phyloP scores from a whole-genome alignment of 2,113 vertebrate species.

The Urocolius indicus region DNA sequence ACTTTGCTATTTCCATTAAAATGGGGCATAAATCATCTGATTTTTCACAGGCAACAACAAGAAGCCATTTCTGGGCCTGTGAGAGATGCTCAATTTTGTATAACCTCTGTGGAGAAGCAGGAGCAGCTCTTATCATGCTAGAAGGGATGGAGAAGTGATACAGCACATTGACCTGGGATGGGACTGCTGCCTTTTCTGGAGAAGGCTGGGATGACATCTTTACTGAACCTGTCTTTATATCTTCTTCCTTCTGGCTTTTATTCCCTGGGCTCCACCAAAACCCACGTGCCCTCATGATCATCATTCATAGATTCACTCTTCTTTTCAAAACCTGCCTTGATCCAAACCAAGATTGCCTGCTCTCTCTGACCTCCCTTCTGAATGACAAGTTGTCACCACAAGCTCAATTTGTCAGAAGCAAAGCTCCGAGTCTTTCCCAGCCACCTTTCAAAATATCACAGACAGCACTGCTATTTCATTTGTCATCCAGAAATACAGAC shows the following conservation, averaged over 20 bases:
- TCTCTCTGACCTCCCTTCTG: not conserved
- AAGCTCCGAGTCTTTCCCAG: not conserved
- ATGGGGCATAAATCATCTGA: not conserved
- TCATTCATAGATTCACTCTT: not conserved
- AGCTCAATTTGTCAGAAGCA: not conserved
- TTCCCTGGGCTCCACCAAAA: not conserved
- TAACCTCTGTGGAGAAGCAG: fast-evolving
- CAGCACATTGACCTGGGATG: not conserved
- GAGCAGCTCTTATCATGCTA: not conserved
- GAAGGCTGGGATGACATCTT: not conserved
- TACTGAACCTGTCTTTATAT: not conserved
- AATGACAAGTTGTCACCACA: not conserved
- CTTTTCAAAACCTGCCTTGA: not conserved
- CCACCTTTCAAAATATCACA: not conserved
- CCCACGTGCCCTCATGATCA: fast-evolving
- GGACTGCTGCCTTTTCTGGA: not conserved
- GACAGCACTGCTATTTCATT: not conserved
- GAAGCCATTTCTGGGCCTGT: not conserved
- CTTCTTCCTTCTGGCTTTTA: not conserved
- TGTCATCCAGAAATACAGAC: not conserved
- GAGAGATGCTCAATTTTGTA: not conserved
- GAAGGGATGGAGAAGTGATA: not conserved
- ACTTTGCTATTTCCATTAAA: not conserved
- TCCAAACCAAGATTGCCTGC: not conserved
- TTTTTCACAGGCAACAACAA: not conserved